Base-by-base conservation (phyloP, 2,797 vertebrate genomes). In the Falco peregrinus region DNA sequence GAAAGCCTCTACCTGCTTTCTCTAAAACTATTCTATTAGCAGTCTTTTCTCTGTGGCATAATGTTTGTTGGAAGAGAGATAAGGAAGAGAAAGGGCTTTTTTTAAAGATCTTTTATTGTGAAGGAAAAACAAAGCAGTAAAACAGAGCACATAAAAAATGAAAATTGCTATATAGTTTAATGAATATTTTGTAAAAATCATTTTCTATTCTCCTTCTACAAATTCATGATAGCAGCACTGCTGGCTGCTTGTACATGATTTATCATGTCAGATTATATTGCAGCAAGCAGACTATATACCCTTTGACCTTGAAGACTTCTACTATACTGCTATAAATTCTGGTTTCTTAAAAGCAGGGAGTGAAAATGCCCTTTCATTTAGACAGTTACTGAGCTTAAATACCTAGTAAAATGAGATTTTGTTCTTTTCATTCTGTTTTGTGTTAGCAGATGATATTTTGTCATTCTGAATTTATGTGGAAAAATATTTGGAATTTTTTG, bases 251-350 rank as follows among this genome's bases (percentile, higher is more conserved):
- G 92, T 75, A 75, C 87, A 54, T 95, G 96, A 96, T 97, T 96
- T 95, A 96, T 95, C 93, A 88, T 93, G 94, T 93, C 95, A 97
- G 94, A 75, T 93, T 95, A 90, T 94, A 96, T 93, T 97, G 94
- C 94, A 96, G 94, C 95, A 96, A 96, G 94, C 92, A 95, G 93
- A 84, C 92, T 96, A 31, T 81, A 90, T 93, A 97, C 95, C 96
- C 96, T 97, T 96, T 96, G 96, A 97, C 96, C 95, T 97, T 97
- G 96, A 96, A 92, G 95, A 57, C 92, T 96, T 89, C 60, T 77
- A 68, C 90, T 71, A 20, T 8, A 43, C 78, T 85, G 90, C 89
- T 83, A 94, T 96, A 96, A 96, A 96, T 96, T 96, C 56, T 61
- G 75, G 25, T 11, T 93, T 93, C 87, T 94, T 95, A 93, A 95